phyloP scores from a whole-genome alignment of 2,113 vertebrate species.

The Pluvianellus socialis region DNA sequence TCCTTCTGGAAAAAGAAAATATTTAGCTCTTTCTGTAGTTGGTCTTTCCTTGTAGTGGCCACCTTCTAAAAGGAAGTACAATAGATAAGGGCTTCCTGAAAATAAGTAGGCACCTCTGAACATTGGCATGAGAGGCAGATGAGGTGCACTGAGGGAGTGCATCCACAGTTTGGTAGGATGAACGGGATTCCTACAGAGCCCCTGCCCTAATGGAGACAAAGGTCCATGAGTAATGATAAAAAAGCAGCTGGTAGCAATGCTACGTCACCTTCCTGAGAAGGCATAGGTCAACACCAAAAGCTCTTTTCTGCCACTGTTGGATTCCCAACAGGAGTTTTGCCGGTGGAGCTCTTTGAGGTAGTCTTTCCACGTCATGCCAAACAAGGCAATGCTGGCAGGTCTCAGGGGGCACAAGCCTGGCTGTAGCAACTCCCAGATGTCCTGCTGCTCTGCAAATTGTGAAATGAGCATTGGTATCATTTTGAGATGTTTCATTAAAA shows the following conservation, averaged over 20 bases:
- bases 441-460: neutral
- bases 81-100: neutral
- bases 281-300: too few relatives aligned
- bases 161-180: neutral
- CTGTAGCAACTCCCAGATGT: neutral
- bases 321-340: neutral
- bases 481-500: neutral
- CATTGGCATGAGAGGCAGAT: neutral
- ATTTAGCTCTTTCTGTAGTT: neutral
- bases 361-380: neutral
- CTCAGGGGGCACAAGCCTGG: neutral
- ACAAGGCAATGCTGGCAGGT: neutral
- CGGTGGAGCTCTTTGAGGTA: neutral
- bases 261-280: too few relatives aligned
- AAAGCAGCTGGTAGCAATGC: neutral
- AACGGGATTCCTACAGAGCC: too few relatives aligned
- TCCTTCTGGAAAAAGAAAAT: neutral
- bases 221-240: neutral
- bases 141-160: neutral
- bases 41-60: neutral
- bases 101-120: neutral
- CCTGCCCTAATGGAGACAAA: neutral
- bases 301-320: neutral
- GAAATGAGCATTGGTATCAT: too few relatives aligned
- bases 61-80: neutral